Evolutionary conservation across 2,888 invertebrate species (phyloP), one percentile per base, ranked within the genome.

Genomic region (Willowsia nigromaculata): DNA sequence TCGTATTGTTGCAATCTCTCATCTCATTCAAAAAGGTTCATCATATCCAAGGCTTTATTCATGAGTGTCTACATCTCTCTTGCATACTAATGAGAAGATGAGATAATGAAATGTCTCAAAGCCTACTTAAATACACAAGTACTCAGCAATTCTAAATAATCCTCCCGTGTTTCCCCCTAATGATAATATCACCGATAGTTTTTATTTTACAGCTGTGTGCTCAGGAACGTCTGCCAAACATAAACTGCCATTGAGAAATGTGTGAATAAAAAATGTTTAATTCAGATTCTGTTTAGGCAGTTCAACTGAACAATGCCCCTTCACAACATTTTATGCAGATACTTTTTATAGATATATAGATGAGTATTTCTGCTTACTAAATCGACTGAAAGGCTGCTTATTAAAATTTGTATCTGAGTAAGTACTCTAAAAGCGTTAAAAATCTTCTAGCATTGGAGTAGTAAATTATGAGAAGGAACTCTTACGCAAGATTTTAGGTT

Each of bases 51-150:
- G 40, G 40, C 37, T 68, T 4, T 18, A 68, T 68, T 50, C 27
- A 74, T 47, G 47, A 25, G 47, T 47, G 25, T 68, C 18, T 68
- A 18, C 59, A n/a, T 59, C 74, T 82, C 81, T 56, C 85, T 59
- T 90, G 85, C 89, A 90, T 82, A 90, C 89, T 76, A 85, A 85
- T 86, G 78, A 86, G 85, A 80, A 86, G 85, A 80, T 86, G 85
- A 86, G 85, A 86, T 78, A 37, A 85, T 59, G 37, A 59, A 4
- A 56, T 53, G 74, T 43, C 1, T 2, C 50, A 50, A 50, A 25
- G 40, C 30, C 30, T 30, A 40, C 9, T 40, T 1, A 43, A 9
- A 47, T 15, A 22, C 47, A 40, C 18, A 71, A 27, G 47, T 74
- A 47, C 25, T 43, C 13, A 0, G 62, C 9, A 7, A 62, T 50